Evolutionary conservation across 1,140 invertebrate genomes (phyloP).

Genomic region (Cydia strobilella): DNA sequence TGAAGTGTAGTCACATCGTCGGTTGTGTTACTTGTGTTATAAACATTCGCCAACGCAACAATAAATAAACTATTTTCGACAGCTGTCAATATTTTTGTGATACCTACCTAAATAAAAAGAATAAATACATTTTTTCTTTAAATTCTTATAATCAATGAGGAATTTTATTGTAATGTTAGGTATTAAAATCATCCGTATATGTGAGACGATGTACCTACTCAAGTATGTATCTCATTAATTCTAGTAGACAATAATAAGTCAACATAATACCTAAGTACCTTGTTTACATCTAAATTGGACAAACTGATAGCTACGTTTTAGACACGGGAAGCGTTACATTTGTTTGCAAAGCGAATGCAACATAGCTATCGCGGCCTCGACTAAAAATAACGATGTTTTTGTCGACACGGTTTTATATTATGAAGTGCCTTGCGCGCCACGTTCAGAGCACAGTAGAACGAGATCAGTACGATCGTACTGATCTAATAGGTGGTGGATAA

Average conservation of each 20-base stretch:
- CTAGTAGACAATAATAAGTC: slow-evolving; percentile 8
- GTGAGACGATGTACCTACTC: too few species aligned
- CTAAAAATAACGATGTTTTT: slow-evolving; percentile 77
- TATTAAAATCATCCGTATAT: too few species aligned
- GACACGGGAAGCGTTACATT: slow-evolving; percentile 32
- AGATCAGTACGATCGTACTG: too few species aligned
- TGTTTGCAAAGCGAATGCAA: slow-evolving; percentile 60
- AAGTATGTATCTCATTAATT: slow-evolving; percentile 15
- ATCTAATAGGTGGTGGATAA: too few species aligned
- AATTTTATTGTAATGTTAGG: too few species aligned
- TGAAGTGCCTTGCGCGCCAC: slow-evolving; percentile 38
- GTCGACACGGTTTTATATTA: slow-evolving; percentile 70
- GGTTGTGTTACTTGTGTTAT: not conserved
- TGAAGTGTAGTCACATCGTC: not conserved
- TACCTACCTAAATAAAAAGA: too few species aligned
- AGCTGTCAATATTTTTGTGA: too few species aligned
- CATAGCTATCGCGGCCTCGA: slow-evolving; percentile 71
- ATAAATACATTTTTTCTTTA: too few species aligned
- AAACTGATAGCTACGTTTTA: slow-evolving; percentile 49
- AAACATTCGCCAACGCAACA: not conserved
- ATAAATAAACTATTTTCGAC: not conserved
- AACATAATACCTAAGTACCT: slow-evolving; percentile 49
- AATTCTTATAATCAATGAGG: too few species aligned
- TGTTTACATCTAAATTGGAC: slow-evolving; percentile 66
- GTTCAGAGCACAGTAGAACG: not conserved